phyloP scores from a whole-genome alignment of 2,113 vertebrate genomes.

The Agelaius tricolor region DNA sequence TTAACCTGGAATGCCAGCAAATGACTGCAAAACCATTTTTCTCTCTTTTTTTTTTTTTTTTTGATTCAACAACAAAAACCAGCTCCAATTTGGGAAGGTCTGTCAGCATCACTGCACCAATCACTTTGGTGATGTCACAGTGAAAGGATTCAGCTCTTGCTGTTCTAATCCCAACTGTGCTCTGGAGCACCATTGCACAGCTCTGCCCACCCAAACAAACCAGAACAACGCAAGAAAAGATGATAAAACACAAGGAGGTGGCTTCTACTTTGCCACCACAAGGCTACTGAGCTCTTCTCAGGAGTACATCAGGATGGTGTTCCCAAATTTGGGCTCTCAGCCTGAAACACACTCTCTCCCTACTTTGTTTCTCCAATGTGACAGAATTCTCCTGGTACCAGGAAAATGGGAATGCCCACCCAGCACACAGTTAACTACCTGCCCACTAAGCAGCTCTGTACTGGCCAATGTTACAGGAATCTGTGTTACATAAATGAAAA shows the following conservation, averaged over 20 bases:
- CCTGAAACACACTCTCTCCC: not conserved
- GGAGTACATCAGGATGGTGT: accelerated
- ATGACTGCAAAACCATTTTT: not conserved
- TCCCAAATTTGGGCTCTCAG: not conserved
- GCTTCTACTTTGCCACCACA: not conserved
- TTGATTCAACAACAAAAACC: not conserved
- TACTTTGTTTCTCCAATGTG: not conserved
- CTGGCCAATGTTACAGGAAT: not conserved
- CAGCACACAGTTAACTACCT: not conserved
- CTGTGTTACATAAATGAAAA: not conserved
- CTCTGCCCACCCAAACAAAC: not conserved
- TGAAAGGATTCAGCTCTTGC: not conserved
- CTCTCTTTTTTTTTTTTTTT: not conserved
- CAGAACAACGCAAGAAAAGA: not conserved
- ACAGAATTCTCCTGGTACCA: not conserved
- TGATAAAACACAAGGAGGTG: accelerated
- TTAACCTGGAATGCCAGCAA: not conserved
- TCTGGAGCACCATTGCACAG: not conserved
- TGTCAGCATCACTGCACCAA: not conserved
- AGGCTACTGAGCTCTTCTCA: not conserved
- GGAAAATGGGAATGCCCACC: not conserved
- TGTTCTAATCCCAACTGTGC: accelerated
- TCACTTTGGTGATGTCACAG: not conserved
- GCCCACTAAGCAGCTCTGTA: not conserved
- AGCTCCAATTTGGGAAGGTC: not conserved